Base-by-base conservation (phyloP, 2,113 vertebrate genomes). In the Tupaia chinensis region DNA sequence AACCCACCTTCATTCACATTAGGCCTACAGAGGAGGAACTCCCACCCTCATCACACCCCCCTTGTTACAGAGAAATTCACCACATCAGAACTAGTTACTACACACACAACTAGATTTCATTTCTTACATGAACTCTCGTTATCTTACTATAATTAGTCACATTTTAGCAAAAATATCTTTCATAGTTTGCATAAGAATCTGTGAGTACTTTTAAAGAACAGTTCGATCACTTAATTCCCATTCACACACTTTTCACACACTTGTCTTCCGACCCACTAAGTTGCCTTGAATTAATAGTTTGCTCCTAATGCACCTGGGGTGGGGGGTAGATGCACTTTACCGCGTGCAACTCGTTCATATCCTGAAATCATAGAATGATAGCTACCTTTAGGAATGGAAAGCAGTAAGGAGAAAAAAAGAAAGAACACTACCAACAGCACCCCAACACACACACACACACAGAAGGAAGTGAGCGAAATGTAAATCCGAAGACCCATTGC, bases 271-370 rank as follows among this genome's bases (percentile, higher is more conserved):
- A 95, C 32, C 85, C 91, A 97, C 88, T 89, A 89, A 80, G 86
- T 68, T 96, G 54, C 93, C 73, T 91, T 96, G 91, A 95, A 96
- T 97, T 91, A 97, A 96, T 66, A 91, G 86, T 91, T 68, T 69
- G 61, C 11, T 94, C 34, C 91, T 96, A 93, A 84, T 56, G 87
- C 94, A 93, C 80, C 95, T 89, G 92, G 3, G 9, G 66, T 32
- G 81, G 90, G 92, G 3, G 9, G 66, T 32, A 78, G 90, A 87
- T 79, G 86, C 53, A 91, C 61, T 94, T 89, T 27, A 44, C 79
- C 96, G 79, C 89, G 79, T 96, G 68, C 19, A 86, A 92, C 58
- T 94, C 95, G 96, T 95, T 97, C 95, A 97, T 77, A 84, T 13
- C 74, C 89, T 95, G 34, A 89, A 80, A 93, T 93, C 77, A 95